Evolutionary conservation across 2,797 vertebrate genomes (phyloP).

Genomic region (Triplophysa yarkandensis): DNA sequence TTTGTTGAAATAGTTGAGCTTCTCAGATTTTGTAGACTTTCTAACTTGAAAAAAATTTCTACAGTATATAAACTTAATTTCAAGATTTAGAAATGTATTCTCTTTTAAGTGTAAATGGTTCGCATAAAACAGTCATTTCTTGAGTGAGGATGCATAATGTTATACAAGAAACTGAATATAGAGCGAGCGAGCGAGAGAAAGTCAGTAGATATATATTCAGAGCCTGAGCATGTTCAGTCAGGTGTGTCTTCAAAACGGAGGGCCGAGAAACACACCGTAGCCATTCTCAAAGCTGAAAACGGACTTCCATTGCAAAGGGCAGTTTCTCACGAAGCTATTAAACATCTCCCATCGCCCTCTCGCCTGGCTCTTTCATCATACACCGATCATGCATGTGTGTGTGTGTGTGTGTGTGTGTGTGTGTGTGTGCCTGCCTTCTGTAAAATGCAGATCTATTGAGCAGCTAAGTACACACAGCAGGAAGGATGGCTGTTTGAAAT

Average conservation of each 20-base stretch:
- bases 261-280: conserved; percentile 6
- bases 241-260: conserved; percentile 40
- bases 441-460: conserved; percentile 37
- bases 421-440: conserved; percentile 43
- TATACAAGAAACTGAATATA: conserved; percentile 34
- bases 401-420: neutral
- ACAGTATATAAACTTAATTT: too few species aligned
- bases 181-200: conserved; percentile 59
- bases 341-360: conserved; percentile 25
- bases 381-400: neutral
- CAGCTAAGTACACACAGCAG: conserved; percentile 30
- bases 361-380: conserved; percentile 24
- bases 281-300: conserved; percentile 17
- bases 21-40: too few species aligned
- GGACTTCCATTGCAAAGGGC: conserved; percentile 26
- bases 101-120: too few species aligned
- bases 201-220: conserved; percentile 43
- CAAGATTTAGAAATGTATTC: too few species aligned
- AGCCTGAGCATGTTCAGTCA: conserved; percentile 31
- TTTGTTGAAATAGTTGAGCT: too few species aligned
- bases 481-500: conserved; percentile 33
- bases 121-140: too few species aligned
- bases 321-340: conserved; percentile 19
- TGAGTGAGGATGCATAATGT: neutral
- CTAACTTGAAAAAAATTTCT: too few species aligned